Evolutionary conservation across 1,140 invertebrate genomes (phyloP), one percentile per base, ranked within the genome.

Genomic region (Brachionus paranguensis): DNA sequence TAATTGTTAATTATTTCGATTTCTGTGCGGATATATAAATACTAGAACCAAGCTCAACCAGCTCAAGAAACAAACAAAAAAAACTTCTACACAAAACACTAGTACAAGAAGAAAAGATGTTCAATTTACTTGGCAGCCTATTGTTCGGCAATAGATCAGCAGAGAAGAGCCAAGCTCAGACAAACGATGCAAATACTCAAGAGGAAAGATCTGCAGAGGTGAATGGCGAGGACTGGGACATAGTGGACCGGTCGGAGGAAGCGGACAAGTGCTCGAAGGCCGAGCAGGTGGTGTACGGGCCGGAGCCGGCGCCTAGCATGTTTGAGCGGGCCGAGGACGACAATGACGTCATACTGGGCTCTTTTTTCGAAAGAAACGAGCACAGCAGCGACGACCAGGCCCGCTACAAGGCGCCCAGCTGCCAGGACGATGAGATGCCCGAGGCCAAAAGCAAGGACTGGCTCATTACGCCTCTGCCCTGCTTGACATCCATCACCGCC

Each of bases 281-380:
- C 2, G 47, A 50, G 45, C 43, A 33, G 33, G 43, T 50, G 14
- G 72, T 50, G 72, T 76, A 76, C 43, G 47, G 47, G 24, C 45
- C 41, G 47, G 41, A 76, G 72, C 72, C 41, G 8, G 11, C 14
- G 20, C 41, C 72, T 3, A 24, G 27, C 14, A 33, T 76, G 43
- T 33, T 76, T n/a, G 43, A 76, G 27, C 72, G 72, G 3, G 43
- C 72, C 20, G 72, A 68, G 37, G 53, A 81, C 37, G 78, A 81
- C 43, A 68, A 81, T 14, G 78, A 81, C 24, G 24, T 81, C 33
- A 81, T 81, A 43, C 43, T 81, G 53, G 78, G 78, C 78, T 81
- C 78, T 10, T 81, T 81, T 68, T 81, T 81, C 27, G 78, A 81
- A 14, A 41, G 12, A 8, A 60, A 81, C 43, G 78, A 81, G 43